Evolutionary conservation across 2,888 invertebrate genomes (phyloP).

Genomic region (Laothoe populi): DNA sequence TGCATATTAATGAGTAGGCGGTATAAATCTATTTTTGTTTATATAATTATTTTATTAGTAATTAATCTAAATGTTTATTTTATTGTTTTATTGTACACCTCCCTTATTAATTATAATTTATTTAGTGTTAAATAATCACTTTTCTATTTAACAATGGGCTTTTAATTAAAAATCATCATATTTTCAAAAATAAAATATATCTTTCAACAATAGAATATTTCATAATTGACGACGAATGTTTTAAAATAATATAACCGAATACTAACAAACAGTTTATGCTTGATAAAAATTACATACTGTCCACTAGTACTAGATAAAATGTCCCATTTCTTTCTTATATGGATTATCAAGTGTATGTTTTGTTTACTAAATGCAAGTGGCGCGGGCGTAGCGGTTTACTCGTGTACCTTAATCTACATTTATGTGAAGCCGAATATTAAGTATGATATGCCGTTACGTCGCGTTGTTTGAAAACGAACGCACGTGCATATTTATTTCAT

Average conservation of each 20-base stretch:
- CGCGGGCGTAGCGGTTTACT: constrained; percentile 16
- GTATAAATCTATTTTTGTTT: neutral
- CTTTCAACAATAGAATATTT: no score
- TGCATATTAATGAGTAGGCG: constrained; percentile 6
- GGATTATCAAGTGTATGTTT: constrained; percentile 14
- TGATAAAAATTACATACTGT: neutral
- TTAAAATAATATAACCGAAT: neutral
- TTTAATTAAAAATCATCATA: no score
- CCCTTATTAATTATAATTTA: no score
- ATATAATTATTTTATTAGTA: neutral
- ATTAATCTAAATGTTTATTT: no score
- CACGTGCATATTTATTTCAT: neutral
- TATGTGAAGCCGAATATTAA: constrained; percentile 16
- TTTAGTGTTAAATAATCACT: no score
- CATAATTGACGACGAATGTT: no score
- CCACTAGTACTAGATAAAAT: neutral
- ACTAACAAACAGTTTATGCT: neutral
- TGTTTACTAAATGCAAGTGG: constrained; percentile 17
- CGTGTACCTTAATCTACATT: constrained; percentile 16
- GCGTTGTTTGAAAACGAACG: constrained; percentile 7
- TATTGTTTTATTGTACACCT: no score
- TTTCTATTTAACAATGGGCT: no score
- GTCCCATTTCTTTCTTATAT: neutral
- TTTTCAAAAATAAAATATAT: no score
- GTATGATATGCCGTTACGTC: constrained; percentile 18